Evolutionary conservation across 2,888 invertebrate species (phyloP), one percentile per base, ranked within the genome.

Genomic region (Calliopum simillimum): DNA sequence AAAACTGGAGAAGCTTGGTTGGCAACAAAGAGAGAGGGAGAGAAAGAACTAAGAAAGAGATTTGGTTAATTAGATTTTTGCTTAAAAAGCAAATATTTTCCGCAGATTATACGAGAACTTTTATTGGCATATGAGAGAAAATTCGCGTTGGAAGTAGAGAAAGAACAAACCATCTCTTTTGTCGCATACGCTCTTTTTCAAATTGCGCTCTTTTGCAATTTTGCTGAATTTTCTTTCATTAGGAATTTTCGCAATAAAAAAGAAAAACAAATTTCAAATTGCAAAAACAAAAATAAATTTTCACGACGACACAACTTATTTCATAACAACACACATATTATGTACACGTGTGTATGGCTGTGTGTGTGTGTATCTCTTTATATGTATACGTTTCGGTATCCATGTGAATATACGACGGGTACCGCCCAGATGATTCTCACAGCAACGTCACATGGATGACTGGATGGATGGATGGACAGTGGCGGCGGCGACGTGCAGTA

Each of bases 401-500:
- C 75, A 76, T 77, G 76, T 77, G 76, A 76, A 78, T 77, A 77
- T 75, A 51, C 75, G 71, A 66, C 78, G 82, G 84, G 82, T 84
- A 82, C 85, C 85, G 85, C 85, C 85, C 85, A 83, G 79, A 82
- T 83, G 82, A 82, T 84, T 84, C 82, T 80, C 79, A 79, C 79
- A 78, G 77, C 78, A 78, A 71, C 71, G 19, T 14, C 64, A 41
- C 41, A 33, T 41, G 12, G 63, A n/a, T n/a, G n/a, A n/a, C n/a
- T n/a, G n/a, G n/a, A n/a, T n/a, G n/a, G n/a, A n/a, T n/a, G n/a
- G n/a, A 49, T 49, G 49, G 49, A 63, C 75, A 76, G 75, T 71
- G 70, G 76, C 73, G 72, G 74, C 73, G 70, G 23, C 53, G 69
- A 71, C 56, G 74, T 25, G 33, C 33, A 47, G 63, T 4, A 14